Base-by-base conservation (phyloP, 2,797 vertebrate species). In the Ceyx erithaca region DNA sequence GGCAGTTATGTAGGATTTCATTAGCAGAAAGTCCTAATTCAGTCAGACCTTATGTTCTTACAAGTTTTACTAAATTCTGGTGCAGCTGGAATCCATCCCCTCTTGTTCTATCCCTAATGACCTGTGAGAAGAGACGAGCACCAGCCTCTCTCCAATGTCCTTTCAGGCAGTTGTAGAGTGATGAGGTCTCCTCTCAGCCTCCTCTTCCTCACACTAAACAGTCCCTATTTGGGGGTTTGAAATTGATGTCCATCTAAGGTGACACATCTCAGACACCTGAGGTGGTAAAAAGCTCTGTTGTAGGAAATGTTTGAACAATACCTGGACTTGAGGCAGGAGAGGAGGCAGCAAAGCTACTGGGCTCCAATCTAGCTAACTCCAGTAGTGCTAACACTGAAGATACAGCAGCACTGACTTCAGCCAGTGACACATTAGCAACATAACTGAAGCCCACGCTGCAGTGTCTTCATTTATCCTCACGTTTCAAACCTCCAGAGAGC, bases 391-490 rank as follows among this genome's bases (percentile, higher is more conserved):
- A 58, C 23, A 30, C 28, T 0, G 0, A n/a, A 52, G 55, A 19
- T 19, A n/a, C 12, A 85, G 76, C 49, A 51, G 23, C 18, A 21
- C 7, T 14, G 70, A 28, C 52, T 70, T 11, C 64, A 80, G 49
- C 41, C 72, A 70, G 57, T 57, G 55, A 4, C 0, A 1, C 68
- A 7, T 52, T 28, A 80, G 31, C 72, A 82, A 18, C 45, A 17
- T 12, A 19, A 19, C 22, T 19, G 54, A 61, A 89, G n/a, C 76
- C 84, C 57, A 41, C 0, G 1, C 40, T 41, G 49, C 49, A 37
- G 28, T 20, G 23, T 51, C 85, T 89, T 91, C 93, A 85, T 93
- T 89, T 91, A 83, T 83, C 49, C 69, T 85, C 49, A 23, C 1
- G 7, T 62, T 86, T 66, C 80, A 22, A 18, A 52, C 26, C 81